These are phyloP conservation scores for Cynoglossus semilaevis DNA, from an alignment of 2,113 vertebrate genomes.

Conservation along the genomic window DNA sequence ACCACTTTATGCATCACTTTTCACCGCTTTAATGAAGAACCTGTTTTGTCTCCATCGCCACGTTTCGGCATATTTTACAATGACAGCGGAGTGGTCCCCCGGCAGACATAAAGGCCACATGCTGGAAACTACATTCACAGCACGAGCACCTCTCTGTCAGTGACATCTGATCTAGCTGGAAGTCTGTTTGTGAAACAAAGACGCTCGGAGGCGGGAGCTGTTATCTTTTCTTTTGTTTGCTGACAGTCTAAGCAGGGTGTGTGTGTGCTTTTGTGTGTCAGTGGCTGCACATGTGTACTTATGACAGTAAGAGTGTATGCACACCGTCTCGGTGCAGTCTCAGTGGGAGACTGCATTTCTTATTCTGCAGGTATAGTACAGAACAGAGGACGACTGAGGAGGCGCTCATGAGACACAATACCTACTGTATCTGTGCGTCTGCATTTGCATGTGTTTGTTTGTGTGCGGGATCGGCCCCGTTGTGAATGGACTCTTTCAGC, in stretches of 20 bases:
- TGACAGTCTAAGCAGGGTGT: constrained; percentile 23
- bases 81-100: constrained; percentile 2
- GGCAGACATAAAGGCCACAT: constrained; percentile 15
- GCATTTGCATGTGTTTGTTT: not conserved
- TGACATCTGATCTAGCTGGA: constrained; percentile 33
- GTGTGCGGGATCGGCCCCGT: not conserved
- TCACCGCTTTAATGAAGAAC: constrained; percentile 34
- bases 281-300: not conserved
- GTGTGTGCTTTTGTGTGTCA: constrained; percentile 1
- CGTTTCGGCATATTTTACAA: not conserved
- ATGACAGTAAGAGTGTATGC: not conserved
- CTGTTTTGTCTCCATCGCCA: constrained; percentile 14
- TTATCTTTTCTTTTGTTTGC: constrained; percentile 48
- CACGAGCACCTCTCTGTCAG: constrained; percentile 30
- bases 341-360: not conserved
- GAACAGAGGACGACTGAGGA: constrained; percentile 2
- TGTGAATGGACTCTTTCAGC: constrained; percentile 2
- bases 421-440: not conserved
- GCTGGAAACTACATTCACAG: constrained; percentile 39
- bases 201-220: constrained; percentile 23
- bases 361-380: not conserved
- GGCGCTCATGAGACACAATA: not conserved
- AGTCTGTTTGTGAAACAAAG: constrained; percentile 38
- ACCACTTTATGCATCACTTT: constrained; percentile 22
- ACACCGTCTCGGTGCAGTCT: not conserved